Evolutionary conservation across 2,888 invertebrate species (phyloP), one percentile per base, ranked within the genome.

Genomic region (Eilema caniola): DNA sequence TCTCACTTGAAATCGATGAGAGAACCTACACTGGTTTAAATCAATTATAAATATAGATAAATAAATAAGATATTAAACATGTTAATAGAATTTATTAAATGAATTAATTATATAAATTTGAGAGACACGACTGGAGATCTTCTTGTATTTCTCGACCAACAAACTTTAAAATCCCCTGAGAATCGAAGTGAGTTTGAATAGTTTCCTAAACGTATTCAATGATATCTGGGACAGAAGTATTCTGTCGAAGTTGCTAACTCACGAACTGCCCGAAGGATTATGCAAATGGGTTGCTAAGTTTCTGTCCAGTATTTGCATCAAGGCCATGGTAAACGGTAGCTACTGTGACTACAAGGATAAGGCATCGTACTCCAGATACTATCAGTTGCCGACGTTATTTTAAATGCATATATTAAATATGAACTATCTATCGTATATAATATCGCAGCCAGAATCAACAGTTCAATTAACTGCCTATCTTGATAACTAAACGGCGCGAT

Each of bases 221-320:
- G 12, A 59, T 59, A 25, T 3, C 57, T 59, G 12, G 23, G 7
- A 59, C 25, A 25, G 25, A 59, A 24, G 57, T 25, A 59, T n/a
- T 53, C 53, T 10, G n/a, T 53, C 47, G 0, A 53, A 53, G 53
- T 53, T 53, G n/a, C 53, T 8, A 53, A 10, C 53, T 53, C 53
- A 53, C 53, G 53, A 53, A 53, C 53, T 53, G 53, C 53, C 53
- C 53, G 53, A 53, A 53, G 53, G 33, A 63, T 63, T 47, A 63
- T 63, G 37, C 2, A 63, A 64, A 28, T 64, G 23, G 56, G 53
- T 65, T 53, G 53, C 53, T 8, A n/a, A n/a, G n/a, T 53, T 53
- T 53, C 53, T n/a, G 53, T 53, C 53, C 53, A 53, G 53, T 53
- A 53, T 53, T n/a, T 53, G n/a, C 53, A 8, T 10, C 53, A 53